Percentiles rank a stretch among this genome's conserved stretches.
These are phyloP conservation scores for Hippocampus abdominalis DNA, from an alignment of 2,113 vertebrate species.

Conservation along the genomic window DNA sequence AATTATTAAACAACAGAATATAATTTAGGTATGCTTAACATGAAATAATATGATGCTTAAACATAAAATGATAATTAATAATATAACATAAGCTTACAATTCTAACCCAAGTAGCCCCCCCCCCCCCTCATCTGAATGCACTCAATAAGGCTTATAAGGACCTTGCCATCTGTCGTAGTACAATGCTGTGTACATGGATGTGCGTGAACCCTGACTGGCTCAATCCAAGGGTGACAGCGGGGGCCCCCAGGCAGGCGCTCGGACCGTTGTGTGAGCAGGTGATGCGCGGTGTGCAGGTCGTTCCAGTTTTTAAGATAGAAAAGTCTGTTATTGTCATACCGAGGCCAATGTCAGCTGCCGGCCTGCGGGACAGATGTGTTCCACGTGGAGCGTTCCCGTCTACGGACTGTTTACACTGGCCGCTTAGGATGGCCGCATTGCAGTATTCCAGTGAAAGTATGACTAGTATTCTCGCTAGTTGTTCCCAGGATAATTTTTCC, in stretches of 20 bases:
- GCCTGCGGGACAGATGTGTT: constrained; percentile 6
- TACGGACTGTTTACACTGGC: not conserved
- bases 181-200: not conserved
- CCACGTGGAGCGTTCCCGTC: not conserved
- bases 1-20: no score
- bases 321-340: constrained; percentile 30
- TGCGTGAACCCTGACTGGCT: not conserved
- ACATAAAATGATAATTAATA: no score
- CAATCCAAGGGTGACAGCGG: constrained; percentile 35
- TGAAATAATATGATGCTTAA: no score
- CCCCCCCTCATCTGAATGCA: not conserved
- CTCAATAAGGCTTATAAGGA: not conserved
- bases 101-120: not conserved
- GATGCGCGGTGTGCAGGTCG: constrained; percentile 40
- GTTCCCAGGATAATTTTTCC: not conserved
- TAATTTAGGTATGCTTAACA: no score
- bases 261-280: constrained; percentile 42
- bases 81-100: no score
- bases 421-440: not conserved
- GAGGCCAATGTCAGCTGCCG: constrained; percentile 15
- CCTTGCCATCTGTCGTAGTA: not conserved
- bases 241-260: constrained; percentile 18
- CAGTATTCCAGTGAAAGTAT: not conserved
- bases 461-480: not conserved
- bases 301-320: constrained; percentile 31